Conservation (phyloP, 2,888 invertebrate species). For the Leptopilina myrica region DNA sequence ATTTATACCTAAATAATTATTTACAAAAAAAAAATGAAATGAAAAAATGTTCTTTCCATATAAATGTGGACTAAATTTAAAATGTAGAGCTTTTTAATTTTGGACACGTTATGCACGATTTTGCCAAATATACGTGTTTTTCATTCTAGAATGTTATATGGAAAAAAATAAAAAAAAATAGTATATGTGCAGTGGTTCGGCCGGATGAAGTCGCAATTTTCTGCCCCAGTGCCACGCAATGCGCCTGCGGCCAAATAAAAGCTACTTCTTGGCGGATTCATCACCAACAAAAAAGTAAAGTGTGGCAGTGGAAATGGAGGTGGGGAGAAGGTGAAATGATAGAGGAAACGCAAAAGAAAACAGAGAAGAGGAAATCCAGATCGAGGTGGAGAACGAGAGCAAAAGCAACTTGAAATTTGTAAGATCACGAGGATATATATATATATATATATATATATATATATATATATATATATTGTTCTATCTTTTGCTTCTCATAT, state of each 20-base stretch:
- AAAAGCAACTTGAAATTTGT: constrained; percentile 13
- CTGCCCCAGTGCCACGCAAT: constrained; percentile 30
- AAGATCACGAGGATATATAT: not conserved
- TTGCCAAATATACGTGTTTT: constrained; percentile 4
- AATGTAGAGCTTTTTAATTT: not conserved
- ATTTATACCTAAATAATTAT: not conserved
- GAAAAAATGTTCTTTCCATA: not conserved
- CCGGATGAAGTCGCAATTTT: constrained; percentile 31
- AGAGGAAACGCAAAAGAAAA: constrained; percentile 21
- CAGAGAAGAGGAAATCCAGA: constrained; percentile 4
- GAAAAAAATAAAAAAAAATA: not conserved
- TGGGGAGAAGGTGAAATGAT: not conserved
- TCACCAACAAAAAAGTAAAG: constrained; percentile 19
- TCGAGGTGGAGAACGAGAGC: not conserved
- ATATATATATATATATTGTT: constrained; percentile 35
- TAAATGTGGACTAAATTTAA: not conserved
- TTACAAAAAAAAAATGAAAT: not conserved
- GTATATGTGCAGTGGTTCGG: constrained; percentile 17
- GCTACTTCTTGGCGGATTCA: constrained; percentile 35
- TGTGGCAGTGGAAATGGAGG: not conserved
- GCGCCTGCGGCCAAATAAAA: constrained; percentile 34
- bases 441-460: no score
- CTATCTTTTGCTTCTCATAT: constrained; percentile 17
- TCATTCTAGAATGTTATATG: not conserved
- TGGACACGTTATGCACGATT: not conserved